A percentile compares a stretch with the other conserved stretches of the same genome.
phyloP scores from a whole-genome alignment of 1,140 invertebrate species.

The Saccostrea cuccullata region DNA sequence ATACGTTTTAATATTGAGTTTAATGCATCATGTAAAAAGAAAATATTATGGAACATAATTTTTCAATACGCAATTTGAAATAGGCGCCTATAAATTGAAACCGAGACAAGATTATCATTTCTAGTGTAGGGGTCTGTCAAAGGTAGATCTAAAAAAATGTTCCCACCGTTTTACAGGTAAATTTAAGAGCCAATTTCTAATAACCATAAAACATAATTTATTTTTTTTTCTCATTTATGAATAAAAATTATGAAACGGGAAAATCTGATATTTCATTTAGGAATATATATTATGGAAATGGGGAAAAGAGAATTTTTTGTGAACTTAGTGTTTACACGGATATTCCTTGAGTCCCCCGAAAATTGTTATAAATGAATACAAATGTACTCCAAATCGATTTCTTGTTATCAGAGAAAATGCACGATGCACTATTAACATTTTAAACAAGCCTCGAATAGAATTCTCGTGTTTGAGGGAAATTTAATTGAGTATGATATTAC shows the following conservation, averaged over 20 bases:
- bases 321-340: neutral
- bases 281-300: neutral
- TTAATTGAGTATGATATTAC: neutral
- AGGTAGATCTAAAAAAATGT: neutral
- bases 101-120: neutral
- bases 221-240: neutral
- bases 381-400: neutral
- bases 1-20: neutral
- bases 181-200: neutral
- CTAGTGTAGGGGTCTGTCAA: neutral
- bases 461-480: neutral
- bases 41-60: neutral
- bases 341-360: neutral
- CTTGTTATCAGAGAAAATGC: neutral
- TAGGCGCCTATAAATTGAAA: neutral
- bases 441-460: neutral
- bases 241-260: neutral
- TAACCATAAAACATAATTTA: neutral
- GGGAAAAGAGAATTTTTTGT: neutral
- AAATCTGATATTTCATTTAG: neutral
- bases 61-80: conserved; percentile 16
- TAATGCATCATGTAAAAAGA: neutral
- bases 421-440: neutral
- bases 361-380: neutral
- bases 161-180: neutral